These are phyloP conservation scores for Allolobophora icterica DNA, from an alignment of 2,888 invertebrate genomes.

Conservation along the genomic window DNA sequence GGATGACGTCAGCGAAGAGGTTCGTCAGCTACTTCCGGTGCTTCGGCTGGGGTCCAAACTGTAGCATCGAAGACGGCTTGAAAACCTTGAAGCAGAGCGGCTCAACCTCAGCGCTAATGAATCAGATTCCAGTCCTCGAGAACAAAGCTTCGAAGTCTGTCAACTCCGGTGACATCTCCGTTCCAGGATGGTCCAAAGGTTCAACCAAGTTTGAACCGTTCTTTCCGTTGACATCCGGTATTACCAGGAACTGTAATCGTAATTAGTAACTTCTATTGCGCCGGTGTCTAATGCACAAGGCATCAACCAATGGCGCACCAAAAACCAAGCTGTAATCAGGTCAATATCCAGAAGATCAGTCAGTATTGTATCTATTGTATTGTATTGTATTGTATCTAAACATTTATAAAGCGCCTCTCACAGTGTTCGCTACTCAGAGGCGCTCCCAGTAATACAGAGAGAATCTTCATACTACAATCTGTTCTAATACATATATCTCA, in stretches of 20 bases:
- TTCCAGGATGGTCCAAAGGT: not conserved
- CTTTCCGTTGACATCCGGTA: slow-evolving; percentile 13
- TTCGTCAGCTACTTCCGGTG: slow-evolving; percentile 25
- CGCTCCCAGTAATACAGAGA: no score
- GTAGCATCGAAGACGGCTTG: not conserved
- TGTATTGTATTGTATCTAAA: no score
- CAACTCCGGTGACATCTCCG: not conserved
- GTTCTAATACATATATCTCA: no score
- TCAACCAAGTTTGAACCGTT: slow-evolving; percentile 13
- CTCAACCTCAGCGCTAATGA: not conserved
- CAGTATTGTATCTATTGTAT: no score
- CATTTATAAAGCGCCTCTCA: no score
- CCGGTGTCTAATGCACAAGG: no score
- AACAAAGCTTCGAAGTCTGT: not conserved
- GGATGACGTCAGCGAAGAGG: not conserved
- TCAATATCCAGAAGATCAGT: no score
- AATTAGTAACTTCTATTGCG: no score
- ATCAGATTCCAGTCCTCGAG: not conserved
- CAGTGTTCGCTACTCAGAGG: no score
- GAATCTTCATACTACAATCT: no score
- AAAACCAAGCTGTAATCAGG: no score
- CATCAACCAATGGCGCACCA: no score
- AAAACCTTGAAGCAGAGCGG: not conserved
- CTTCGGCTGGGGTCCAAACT: slow-evolving; percentile 7
- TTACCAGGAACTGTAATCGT: not conserved